Conservation (phyloP, 1,140 invertebrate genomes). For the Aphelinus atriplicis region DNA sequence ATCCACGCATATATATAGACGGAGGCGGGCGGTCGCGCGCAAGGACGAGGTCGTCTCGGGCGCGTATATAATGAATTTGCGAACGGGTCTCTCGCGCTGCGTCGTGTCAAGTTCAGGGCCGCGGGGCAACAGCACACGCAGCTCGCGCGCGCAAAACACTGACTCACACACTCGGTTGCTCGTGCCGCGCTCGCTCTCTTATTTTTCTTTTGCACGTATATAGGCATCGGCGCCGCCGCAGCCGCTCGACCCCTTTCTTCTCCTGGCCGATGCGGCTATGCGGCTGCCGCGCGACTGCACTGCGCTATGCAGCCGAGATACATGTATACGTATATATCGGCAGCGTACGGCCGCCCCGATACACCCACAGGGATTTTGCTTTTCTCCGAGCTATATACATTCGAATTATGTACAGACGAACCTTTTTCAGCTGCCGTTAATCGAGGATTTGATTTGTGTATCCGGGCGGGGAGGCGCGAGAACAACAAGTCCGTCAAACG, state of each 20-base stretch:
- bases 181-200: neutral
- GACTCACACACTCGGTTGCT: conserved; percentile 1
- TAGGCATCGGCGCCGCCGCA: neutral
- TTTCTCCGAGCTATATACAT: no score
- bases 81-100: conserved; percentile 1
- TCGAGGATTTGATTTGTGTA: no score
- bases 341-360: no score
- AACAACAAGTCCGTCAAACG: no score
- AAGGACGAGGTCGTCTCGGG: neutral
- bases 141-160: neutral
- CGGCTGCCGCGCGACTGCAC: no score
- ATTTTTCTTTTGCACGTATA: neutral
- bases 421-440: no score
- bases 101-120: conserved; percentile 37
- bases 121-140: neutral
- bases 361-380: no score
- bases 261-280: no score
- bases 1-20: conserved; percentile 40
- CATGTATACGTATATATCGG: no score
- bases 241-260: neutral
- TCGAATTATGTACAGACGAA: no score
- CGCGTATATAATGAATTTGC: conserved; percentile 25
- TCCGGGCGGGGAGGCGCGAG: no score
- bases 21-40: neutral
- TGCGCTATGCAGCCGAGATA: no score